Evolutionary conservation across 2,797 vertebrate species (phyloP).

Genomic region (Sebastes vulpes): DNA sequence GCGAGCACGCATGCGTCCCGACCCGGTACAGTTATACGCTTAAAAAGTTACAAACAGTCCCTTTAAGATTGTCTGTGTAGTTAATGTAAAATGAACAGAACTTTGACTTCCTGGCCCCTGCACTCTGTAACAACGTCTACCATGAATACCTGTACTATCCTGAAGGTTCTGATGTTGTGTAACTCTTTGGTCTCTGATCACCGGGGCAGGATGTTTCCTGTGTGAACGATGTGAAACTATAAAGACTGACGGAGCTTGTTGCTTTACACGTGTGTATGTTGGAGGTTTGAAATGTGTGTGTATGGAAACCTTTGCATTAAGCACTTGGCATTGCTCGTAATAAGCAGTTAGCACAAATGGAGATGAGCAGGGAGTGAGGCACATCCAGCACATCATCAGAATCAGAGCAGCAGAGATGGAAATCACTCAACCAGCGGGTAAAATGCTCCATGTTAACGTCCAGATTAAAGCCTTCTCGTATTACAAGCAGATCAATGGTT

Average conservation of each 20-base stretch:
- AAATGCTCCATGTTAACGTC: not conserved
- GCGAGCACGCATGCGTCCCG: no score
- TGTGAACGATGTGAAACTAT: not conserved
- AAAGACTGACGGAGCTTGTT: not conserved
- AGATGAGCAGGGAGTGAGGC: not conserved
- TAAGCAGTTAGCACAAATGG: not conserved
- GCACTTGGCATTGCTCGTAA: not conserved
- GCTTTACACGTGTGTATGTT: not conserved
- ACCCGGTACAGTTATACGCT: no score
- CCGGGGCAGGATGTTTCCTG: not conserved
- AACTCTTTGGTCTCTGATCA: not conserved
- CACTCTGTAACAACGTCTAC: not conserved
- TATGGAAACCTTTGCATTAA: not conserved
- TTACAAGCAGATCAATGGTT: not conserved
- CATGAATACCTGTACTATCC: not conserved
- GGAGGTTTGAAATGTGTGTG: not conserved
- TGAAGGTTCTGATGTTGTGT: not conserved
- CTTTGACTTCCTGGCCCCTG: not conserved
- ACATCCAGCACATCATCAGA: not conserved
- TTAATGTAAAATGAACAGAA: not conserved
- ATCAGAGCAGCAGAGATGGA: slow-evolving; percentile 4
- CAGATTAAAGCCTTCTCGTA: not conserved
- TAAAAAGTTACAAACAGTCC: no score
- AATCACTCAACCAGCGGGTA: not conserved
- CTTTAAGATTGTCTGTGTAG: not conserved